Percentiles rank a stretch among this genome's conserved stretches.
These are phyloP conservation scores for Podargus strigoides DNA, from an alignment of 2,797 vertebrate species.

Conservation along the genomic window DNA sequence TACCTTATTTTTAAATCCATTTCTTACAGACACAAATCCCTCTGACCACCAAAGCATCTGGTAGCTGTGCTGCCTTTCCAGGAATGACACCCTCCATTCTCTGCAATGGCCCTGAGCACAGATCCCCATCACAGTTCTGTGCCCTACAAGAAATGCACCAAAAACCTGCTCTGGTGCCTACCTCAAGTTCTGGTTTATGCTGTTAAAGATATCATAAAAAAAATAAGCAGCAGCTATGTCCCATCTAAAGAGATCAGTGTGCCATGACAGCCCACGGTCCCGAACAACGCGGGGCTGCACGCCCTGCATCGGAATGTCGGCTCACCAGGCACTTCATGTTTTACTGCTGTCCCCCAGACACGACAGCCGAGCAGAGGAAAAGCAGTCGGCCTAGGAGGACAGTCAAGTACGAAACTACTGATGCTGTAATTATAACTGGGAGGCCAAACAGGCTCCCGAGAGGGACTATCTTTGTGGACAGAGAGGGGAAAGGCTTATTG, in stretches of 20 bases:
- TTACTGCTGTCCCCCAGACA: background rate
- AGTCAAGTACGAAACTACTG: background rate
- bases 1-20: background rate
- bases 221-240: background rate
- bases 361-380: background rate
- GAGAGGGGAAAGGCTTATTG: background rate
- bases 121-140: background rate
- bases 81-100: background rate
- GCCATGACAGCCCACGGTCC: background rate
- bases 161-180: background rate
- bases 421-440: background rate
- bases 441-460: background rate
- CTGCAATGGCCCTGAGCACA: background rate
- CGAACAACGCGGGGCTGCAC: rapidly evolving
- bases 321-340: background rate
- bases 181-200: background rate
- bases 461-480: background rate
- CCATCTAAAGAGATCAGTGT: background rate
- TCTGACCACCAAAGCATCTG: background rate
- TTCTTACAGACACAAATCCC: slow-evolving; percentile 14
- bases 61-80: background rate
- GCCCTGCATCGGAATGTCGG: rapidly evolving
- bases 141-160: background rate
- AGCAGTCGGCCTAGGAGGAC: background rate
- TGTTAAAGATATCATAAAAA: background rate